A percentile compares a stretch with the other conserved stretches of the same genome.
Evolutionary conservation across 53 echinoderm and acorn worm genomes (phyloP).

Genomic region (Crossaster papposus): DNA sequence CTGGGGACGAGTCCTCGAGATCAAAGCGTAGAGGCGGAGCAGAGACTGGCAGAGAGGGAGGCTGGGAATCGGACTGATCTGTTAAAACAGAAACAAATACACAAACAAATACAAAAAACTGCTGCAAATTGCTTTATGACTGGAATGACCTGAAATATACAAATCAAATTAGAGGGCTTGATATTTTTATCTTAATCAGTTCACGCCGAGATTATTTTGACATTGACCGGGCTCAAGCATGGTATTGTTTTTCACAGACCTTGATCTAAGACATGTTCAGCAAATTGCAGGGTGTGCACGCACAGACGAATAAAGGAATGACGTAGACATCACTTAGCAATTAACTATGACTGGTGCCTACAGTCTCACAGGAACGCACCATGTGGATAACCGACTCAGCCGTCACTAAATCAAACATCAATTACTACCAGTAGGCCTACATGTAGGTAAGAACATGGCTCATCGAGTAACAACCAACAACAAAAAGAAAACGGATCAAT

Average conservation of each 20-base stretch:
- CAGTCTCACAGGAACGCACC: not conserved
- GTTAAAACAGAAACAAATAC: not conserved
- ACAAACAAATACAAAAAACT: not conserved
- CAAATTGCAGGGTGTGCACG: too few species aligned
- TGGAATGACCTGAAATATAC: too few species aligned
- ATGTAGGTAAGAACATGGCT: not conserved
- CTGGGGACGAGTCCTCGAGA: not conserved
- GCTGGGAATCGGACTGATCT: conserved; percentile 26
- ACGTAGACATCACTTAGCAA: not conserved
- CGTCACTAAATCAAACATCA: not conserved
- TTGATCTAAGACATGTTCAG: too few species aligned
- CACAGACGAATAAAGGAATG: not conserved
- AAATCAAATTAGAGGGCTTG: too few species aligned
- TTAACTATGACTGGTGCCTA: not conserved
- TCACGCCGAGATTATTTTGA: too few species aligned
- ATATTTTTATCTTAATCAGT: too few species aligned
- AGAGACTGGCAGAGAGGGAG: conserved; percentile 26
- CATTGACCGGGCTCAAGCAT: too few species aligned
- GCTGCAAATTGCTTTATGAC: too few species aligned
- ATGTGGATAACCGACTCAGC: not conserved
- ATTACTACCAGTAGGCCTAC: too few species aligned
- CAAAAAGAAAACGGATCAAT: not conserved
- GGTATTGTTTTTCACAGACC: too few species aligned
- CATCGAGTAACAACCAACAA: not conserved
- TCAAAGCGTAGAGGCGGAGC: conserved; percentile 16